These are phyloP conservation scores for Araneus ventricosus DNA, from an alignment of 1,140 invertebrate genomes.

Conservation along the genomic window DNA sequence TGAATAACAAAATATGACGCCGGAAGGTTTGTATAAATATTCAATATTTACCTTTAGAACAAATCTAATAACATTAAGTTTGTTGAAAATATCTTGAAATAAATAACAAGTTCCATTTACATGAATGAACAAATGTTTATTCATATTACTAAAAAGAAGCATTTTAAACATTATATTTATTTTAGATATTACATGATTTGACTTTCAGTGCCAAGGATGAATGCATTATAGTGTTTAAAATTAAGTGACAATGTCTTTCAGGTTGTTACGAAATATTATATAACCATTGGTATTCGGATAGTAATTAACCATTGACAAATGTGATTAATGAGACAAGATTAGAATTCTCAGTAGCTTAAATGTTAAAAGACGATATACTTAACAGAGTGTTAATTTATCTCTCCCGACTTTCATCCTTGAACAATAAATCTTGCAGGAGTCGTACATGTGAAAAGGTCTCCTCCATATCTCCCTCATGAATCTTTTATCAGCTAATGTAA, in stretches of 20 bases:
- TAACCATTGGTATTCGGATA: background rate
- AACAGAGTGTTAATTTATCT: constrained; percentile 8
- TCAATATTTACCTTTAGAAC: too few species aligned
- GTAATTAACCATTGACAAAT: background rate
- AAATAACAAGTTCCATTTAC: too few species aligned
- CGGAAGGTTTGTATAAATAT: too few species aligned
- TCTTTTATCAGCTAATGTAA: background rate
- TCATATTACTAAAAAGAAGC: too few species aligned
- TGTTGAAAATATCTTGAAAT: too few species aligned
- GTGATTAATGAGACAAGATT: constrained; percentile 33
- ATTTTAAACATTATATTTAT: too few species aligned
- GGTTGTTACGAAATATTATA: background rate
- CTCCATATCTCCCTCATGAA: background rate
- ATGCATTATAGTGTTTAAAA: too few species aligned
- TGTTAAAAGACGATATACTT: constrained; percentile 6
- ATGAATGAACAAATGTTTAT: too few species aligned
- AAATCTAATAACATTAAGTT: too few species aligned
- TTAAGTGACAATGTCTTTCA: background rate
- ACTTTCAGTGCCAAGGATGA: too few species aligned
- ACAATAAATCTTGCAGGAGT: background rate
- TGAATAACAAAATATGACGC: too few species aligned
- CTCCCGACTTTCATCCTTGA: background rate
- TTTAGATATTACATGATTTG: too few species aligned
- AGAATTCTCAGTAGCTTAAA: constrained; percentile 20
- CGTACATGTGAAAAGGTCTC: background rate